Evolutionary conservation across 2,113 vertebrate species (phyloP).

Genomic region (Pygoscelis adeliae): DNA sequence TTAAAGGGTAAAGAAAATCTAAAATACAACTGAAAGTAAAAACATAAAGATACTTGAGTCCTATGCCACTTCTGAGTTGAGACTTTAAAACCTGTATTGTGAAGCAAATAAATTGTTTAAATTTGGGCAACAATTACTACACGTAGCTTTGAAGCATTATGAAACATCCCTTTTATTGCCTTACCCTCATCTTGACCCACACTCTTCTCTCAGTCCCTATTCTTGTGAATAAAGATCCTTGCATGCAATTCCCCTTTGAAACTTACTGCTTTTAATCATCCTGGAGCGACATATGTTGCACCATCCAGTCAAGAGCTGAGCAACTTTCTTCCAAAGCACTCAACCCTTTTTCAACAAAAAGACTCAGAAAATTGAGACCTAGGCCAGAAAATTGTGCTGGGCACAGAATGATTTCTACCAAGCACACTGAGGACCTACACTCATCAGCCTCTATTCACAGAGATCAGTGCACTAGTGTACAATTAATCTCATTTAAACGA

Average conservation of each 20-base stretch:
- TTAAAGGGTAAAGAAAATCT: background rate
- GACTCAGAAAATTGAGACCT: background rate
- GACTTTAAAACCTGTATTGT: constrained; percentile 27
- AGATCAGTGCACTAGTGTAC: background rate
- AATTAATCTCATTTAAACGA: background rate
- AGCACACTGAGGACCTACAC: background rate
- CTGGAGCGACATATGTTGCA: constrained; percentile 10
- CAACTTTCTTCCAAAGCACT: constrained; percentile 20
- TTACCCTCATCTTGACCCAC: constrained; percentile 63
- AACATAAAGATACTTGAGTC: background rate
- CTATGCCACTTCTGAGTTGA: background rate
- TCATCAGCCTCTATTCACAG: background rate
- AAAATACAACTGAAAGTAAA: background rate
- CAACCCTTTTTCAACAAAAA: background rate
- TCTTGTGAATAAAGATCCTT: constrained; percentile 48
- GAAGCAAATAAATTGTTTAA: constrained; percentile 40
- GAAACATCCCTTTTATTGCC: constrained; percentile 59
- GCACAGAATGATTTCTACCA: background rate
- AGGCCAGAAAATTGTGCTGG: background rate
- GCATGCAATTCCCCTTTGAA: constrained; percentile 45
- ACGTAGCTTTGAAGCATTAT: constrained; percentile 55
- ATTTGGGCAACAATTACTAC: constrained; percentile 34
- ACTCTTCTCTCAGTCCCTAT: constrained; percentile 17
- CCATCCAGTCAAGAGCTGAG: constrained; percentile 7
- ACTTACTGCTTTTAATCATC: constrained; percentile 51